Evolutionary conservation across 2,888 invertebrate species (phyloP), one percentile per base, ranked within the genome.

Genomic region (Caenorhabditis becei): DNA sequence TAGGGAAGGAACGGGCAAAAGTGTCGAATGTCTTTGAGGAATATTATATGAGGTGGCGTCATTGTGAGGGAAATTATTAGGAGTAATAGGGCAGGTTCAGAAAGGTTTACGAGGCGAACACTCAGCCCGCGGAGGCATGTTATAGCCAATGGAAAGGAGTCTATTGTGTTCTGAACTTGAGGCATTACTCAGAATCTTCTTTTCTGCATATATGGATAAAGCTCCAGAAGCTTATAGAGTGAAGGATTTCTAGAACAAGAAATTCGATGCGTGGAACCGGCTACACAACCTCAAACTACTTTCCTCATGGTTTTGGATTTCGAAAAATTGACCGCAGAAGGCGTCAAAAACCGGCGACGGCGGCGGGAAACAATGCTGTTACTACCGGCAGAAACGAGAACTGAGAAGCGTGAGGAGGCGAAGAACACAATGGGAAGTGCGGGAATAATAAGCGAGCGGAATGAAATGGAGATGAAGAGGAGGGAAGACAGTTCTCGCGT

Each of bases 81-180:
- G 26, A 71, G 61, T 71, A 71, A 71, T 71, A 71, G 70, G 61
- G 61, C 62, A 61, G 61, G 61, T 59, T 59, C 59, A 59, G 59
- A 23, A 62, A 49, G 70, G 70, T 62, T 71, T 71, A 62, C 53
- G 41, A 37, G 69, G 14, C 26, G 49, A 65, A 44, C 28, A 59
- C 59, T 58, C 37, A 32, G n/a, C n/a, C n/a, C n/a, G n/a, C n/a
- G n/a, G 2, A 49, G 23, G 16, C 41, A 41, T 10, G 41, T 41
- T 41, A 49, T 47, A 47, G 24, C 16, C n/a, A n/a, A 47, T 49
- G 49, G 14, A 28, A 14, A 59, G n/a, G n/a, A n/a, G n/a, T n/a
- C n/a, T n/a, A n/a, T n/a, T n/a, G n/a, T n/a, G n/a, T n/a, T n/a
- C n/a, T n/a, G n/a, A n/a, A n/a, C n/a, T n/a, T n/a, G n/a, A n/a